Evolutionary conservation across 2,113 vertebrate species (phyloP).

Genomic region (Chroicocephalus ridibundus): DNA sequence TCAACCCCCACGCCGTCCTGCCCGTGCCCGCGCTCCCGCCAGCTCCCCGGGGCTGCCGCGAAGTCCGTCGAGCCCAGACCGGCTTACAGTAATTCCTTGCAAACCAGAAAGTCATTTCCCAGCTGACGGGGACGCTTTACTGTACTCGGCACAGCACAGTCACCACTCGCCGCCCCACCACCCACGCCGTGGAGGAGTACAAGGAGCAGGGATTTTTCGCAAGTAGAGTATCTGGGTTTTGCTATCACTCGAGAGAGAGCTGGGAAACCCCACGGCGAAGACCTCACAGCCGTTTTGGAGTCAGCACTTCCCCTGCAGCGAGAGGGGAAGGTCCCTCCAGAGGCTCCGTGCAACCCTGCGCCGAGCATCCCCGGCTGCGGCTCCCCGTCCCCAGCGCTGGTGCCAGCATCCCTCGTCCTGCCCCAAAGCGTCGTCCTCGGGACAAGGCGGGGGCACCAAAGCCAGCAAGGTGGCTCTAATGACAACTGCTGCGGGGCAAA

Average conservation of each 20-base stretch:
- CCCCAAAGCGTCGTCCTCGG: not conserved
- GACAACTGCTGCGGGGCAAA: not conserved
- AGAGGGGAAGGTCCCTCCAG: constrained; percentile 27
- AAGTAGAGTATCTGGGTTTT: constrained; percentile 28
- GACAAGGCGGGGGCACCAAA: not conserved
- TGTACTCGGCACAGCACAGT: not conserved
- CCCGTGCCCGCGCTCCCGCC: fast-evolving
- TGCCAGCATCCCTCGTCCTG: not conserved
- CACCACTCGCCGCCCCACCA: not conserved
- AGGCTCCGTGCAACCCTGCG: not conserved
- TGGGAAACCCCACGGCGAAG: constrained; percentile 52
- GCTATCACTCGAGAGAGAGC: constrained; percentile 42
- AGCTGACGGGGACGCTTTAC: not conserved
- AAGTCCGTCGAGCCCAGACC: not conserved
- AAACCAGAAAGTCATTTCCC: constrained; percentile 46
- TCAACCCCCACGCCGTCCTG: fast-evolving
- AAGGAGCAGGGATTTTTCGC: constrained; percentile 56
- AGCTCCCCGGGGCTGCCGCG: not conserved
- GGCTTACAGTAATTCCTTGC: constrained; percentile 25
- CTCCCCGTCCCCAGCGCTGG: fast-evolving
- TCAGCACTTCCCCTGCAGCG: constrained; percentile 32
- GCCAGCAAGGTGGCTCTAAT: not conserved
- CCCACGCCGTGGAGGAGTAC: not conserved
- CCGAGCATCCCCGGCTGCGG: not conserved
- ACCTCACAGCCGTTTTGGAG: not conserved